Evolutionary conservation across 2,797 vertebrate species (phyloP), one percentile per base, ranked within the genome.

Genomic region (Antennarius maculatus): DNA sequence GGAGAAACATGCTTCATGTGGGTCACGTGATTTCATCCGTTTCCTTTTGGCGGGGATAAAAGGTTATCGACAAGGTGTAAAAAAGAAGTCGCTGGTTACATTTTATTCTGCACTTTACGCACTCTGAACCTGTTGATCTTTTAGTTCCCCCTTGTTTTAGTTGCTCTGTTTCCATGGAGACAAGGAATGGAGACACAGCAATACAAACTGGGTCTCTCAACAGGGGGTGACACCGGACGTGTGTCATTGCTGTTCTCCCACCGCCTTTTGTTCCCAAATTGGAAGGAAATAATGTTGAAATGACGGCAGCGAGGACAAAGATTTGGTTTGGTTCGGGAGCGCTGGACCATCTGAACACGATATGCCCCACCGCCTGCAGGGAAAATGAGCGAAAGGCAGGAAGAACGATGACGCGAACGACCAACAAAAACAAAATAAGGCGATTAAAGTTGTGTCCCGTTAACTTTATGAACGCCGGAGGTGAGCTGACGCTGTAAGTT

Each of bases 141-240:
- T 74, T 58, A 13, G 37, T 54, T 78, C 51, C 16, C 31, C 37
- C 23, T 2, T 23, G 23, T 75, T 69, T 1, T 79, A 61, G 23
- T 57, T 58, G 55, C 77, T 71, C 69, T 67, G 87, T 90, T 89
- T 74, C 87, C 84, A 89, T 85, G 81, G 89, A 71, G 80, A 55
- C 58, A 58, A 71, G 58, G 80, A 81, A 83, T 15, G 41, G 60
- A 70, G 77, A 39, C 69, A 73, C 6, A 8, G 45, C 54, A 45
- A 48, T 59, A 54, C 62, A 76, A 85, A 60, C 28, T 50, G 58
- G 77, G 76, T 43, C 71, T 80, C 31, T 0, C 28, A 10, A 68
- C 57, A 39, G 70, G 75, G 77, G 74, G 51, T 28, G 41, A 76
- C 66, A 63, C 64, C 47, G 71, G 77, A 84, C 78, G 69, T 74